phyloP scores from a whole-genome alignment of 2,888 invertebrate genomes.

The Andrena minutula region DNA sequence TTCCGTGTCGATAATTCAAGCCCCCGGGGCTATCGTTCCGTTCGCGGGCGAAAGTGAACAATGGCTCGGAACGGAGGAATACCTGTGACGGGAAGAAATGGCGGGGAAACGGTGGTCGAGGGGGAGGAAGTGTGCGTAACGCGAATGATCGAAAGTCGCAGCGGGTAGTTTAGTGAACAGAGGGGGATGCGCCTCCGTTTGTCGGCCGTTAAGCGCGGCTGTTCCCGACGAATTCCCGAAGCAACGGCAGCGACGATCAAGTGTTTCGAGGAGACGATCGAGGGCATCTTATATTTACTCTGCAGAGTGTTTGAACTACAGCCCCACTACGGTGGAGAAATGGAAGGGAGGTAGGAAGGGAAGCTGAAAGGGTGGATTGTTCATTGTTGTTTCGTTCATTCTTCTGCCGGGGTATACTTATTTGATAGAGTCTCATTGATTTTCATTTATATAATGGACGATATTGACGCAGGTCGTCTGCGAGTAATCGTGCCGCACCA shows the following conservation, averaged over 20 bases:
- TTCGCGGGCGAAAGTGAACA: conserved; percentile 4
- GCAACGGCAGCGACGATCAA: not conserved
- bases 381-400: too few species aligned
- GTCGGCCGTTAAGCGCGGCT: not conserved
- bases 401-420: too few species aligned
- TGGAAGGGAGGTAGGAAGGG: not conserved
- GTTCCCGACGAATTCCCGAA: not conserved
- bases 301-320: not conserved
- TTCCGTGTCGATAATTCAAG: conserved; percentile 51
- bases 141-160: not conserved
- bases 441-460: too few species aligned
- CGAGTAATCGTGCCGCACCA: too few species aligned
- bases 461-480: too few species aligned
- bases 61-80: not conserved
- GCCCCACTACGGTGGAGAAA: not conserved
- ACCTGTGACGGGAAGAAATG: not conserved
- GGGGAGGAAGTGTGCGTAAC: not conserved
- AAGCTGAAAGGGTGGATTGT: not conserved
- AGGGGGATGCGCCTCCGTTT: not conserved
- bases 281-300: conserved; percentile 2
- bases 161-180: not conserved
- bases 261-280: not conserved
- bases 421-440: too few species aligned
- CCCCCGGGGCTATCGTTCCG: conserved; percentile 4
- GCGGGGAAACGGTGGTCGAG: not conserved